phyloP scores from a whole-genome alignment of 2,113 vertebrate genomes.

The Perca flavescens region DNA sequence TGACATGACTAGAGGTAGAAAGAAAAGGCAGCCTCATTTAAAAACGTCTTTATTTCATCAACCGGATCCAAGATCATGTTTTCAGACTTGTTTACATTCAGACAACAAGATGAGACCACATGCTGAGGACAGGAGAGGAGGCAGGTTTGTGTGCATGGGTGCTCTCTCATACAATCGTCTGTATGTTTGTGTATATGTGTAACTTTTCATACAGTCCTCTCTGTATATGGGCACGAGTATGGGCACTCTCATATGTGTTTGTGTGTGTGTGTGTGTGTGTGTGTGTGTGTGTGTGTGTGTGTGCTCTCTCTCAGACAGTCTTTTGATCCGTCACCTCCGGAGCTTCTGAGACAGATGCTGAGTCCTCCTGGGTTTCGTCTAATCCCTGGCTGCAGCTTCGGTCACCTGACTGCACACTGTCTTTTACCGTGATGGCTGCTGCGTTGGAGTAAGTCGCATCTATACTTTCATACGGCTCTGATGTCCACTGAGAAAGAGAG shows the following conservation, averaged over 20 bases:
- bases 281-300: slow-evolving; percentile 28
- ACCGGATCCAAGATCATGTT: slow-evolving; percentile 50
- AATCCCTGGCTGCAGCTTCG: slow-evolving; percentile 67
- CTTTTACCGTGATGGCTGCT: slow-evolving; percentile 59
- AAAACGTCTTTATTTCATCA: slow-evolving; percentile 77
- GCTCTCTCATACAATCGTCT: slow-evolving; percentile 63
- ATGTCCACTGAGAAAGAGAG: slow-evolving; percentile 80
- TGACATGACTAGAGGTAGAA: slow-evolving; percentile 6
- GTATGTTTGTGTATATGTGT: slow-evolving; percentile 40
- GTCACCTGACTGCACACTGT: slow-evolving; percentile 64
- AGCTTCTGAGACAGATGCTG: slow-evolving; percentile 56
- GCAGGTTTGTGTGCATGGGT: slow-evolving; percentile 68
- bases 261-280: slow-evolving; percentile 21
- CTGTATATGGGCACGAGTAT: slow-evolving; percentile 43
- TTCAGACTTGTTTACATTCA: slow-evolving; percentile 78
- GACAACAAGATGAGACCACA: slow-evolving; percentile 75
- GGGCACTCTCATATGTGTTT: slow-evolving; percentile 25
- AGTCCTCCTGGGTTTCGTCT: slow-evolving; percentile 81
- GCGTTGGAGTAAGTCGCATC: slow-evolving; percentile 74
- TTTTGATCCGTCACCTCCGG: slow-evolving; percentile 75
- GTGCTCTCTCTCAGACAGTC: slow-evolving; percentile 67
- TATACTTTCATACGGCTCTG: slow-evolving; percentile 86
- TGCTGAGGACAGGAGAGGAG: slow-evolving; percentile 74
- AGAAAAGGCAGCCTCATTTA: slow-evolving; percentile 45
- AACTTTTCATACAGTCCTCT: slow-evolving; percentile 63